These are phyloP conservation scores for Nasonia vitripennis DNA, from an alignment of 1,140 invertebrate species.

Conservation along the genomic window DNA sequence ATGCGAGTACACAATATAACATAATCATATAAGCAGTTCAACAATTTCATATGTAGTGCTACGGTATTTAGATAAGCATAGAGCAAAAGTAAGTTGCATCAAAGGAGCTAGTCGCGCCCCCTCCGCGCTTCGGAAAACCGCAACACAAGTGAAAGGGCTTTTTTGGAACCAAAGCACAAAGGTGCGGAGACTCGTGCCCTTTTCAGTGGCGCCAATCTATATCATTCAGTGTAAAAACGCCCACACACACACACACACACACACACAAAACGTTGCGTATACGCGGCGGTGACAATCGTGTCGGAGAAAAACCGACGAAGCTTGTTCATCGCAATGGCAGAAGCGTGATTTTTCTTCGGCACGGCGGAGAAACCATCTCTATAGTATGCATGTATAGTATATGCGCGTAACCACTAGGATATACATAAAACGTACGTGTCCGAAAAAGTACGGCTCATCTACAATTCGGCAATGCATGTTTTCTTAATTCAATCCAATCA, in stretches of 20 bases:
- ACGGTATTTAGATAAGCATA: not conserved
- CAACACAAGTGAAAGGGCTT: not conserved
- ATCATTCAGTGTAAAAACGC: too few relatives aligned
- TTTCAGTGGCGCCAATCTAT: too few relatives aligned
- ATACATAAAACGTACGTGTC: not conserved
- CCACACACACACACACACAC: not conserved
- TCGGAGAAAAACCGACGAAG: not conserved
- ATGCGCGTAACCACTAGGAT: too few relatives aligned
- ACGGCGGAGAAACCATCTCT: not conserved
- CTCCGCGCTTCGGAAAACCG: not conserved
- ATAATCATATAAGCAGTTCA: not conserved
- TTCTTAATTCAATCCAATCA: not conserved
- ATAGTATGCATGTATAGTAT: not conserved
- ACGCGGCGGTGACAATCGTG: not conserved
- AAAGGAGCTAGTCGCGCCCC: too few relatives aligned
- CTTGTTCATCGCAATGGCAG: not conserved
- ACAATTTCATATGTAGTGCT: not conserved
- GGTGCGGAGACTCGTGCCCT: too few relatives aligned
- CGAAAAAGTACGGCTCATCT: not conserved
- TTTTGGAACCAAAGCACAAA: too few relatives aligned
- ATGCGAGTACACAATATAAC: not conserved
- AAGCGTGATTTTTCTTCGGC: not conserved
- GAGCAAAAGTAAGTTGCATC: not conserved
- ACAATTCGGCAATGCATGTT: not conserved
- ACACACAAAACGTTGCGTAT: not conserved